A percentile compares a stretch with the other conserved stretches of the same genome.
Evolutionary conservation across 2,888 invertebrate species (phyloP).

Genomic region (Odontothrips loti): DNA sequence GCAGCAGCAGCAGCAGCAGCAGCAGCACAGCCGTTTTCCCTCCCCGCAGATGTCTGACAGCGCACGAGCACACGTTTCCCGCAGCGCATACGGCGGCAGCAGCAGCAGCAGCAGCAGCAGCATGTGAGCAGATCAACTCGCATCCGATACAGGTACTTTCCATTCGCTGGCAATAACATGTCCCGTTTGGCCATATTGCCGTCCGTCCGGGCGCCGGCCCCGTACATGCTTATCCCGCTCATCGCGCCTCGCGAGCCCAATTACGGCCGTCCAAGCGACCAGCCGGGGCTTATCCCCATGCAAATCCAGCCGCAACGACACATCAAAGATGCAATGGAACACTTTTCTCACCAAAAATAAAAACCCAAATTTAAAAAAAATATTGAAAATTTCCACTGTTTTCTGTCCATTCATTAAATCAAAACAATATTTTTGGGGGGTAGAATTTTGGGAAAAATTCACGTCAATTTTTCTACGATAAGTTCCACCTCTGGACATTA

Average conservation of each 20-base stretch:
- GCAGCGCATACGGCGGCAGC: background rate
- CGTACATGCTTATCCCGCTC: background rate
- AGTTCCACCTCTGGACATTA: too few species aligned
- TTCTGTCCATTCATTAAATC: too few species aligned
- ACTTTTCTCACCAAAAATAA: too few species aligned
- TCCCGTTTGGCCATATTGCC: conserved; percentile 11
- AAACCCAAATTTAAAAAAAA: too few species aligned
- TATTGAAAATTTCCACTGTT: too few species aligned
- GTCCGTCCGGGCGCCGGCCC: background rate
- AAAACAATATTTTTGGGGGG: too few species aligned
- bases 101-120: background rate
- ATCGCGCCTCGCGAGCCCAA: background rate
- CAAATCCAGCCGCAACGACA: background rate
- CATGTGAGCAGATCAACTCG: background rate
- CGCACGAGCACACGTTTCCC: too few species aligned
- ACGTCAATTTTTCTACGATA: too few species aligned
- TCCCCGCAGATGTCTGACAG: too few species aligned
- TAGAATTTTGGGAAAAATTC: too few species aligned
- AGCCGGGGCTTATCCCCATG: background rate
- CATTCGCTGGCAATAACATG: background rate
- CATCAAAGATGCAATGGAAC: too few species aligned
- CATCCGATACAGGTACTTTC: too few species aligned
- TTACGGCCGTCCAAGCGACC: background rate
- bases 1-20: background rate
- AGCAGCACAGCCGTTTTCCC: background rate